Percentiles rank a stretch among this genome's conserved stretches.
phyloP scores from a whole-genome alignment of 2,888 invertebrate genomes.

The Zhuqinia jingwanae region DNA sequence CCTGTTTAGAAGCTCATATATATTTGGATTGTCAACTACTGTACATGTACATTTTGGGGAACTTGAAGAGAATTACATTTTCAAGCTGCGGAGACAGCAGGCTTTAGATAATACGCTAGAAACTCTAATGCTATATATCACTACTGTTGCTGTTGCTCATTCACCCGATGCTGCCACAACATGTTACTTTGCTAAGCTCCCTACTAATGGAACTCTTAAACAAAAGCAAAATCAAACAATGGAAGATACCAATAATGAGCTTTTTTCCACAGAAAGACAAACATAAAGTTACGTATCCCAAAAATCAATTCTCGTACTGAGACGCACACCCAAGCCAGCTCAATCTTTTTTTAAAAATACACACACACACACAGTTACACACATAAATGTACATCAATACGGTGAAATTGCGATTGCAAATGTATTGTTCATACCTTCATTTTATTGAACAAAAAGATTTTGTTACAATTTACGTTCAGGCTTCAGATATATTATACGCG shows the following conservation, averaged over 20 bases:
- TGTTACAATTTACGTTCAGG: constrained; percentile 21
- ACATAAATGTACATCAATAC: too few relatives aligned
- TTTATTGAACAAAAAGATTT: not conserved
- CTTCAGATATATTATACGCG: too few relatives aligned
- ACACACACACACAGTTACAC: too few relatives aligned
- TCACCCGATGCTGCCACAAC: not conserved
- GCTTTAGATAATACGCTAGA: too few relatives aligned
- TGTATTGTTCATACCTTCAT: too few relatives aligned
- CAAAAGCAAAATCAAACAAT: constrained; percentile 32
- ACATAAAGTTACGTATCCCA: not conserved
- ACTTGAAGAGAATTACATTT: too few relatives aligned
- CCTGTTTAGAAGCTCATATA: too few relatives aligned
- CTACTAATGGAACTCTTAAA: constrained; percentile 9
- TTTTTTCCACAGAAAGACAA: not conserved
- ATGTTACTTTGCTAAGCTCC: too few relatives aligned
- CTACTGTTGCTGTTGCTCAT: not conserved
- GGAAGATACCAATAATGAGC: constrained; percentile 24
- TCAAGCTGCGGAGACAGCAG: too few relatives aligned
- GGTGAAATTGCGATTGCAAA: not conserved
- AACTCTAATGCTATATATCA: too few relatives aligned
- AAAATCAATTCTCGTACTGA: constrained; percentile 3
- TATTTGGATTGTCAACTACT: too few relatives aligned
- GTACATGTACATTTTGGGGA: too few relatives aligned
- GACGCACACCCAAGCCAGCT: not conserved
- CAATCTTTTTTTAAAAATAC: not conserved